Conservation (phyloP, 2,113 vertebrate genomes). For the Oreochromis niloticus region DNA sequence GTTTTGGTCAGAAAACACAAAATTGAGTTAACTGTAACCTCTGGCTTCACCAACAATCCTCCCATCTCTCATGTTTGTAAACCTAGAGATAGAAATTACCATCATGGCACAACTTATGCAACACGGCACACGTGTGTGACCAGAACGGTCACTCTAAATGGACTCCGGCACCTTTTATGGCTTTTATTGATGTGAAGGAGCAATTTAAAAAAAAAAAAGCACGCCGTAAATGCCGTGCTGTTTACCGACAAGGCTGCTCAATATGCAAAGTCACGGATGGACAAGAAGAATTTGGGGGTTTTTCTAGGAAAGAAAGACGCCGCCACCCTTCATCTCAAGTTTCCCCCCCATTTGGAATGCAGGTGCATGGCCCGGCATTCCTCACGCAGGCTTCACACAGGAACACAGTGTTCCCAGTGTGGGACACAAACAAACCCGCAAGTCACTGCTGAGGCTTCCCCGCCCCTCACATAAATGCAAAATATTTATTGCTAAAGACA, state of each 20-base stretch:
- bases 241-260: background rate
- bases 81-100: background rate
- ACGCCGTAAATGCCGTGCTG: background rate
- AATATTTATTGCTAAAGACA: background rate
- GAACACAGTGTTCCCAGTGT: slow-evolving; percentile 56
- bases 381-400: slow-evolving; percentile 27
- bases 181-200: background rate
- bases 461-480: background rate
- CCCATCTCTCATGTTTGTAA: slow-evolving; percentile 22
- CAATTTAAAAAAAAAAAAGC: background rate
- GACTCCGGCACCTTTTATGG: background rate
- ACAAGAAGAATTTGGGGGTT: background rate
- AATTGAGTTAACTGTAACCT: background rate
- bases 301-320: background rate
- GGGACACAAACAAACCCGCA: background rate
- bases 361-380: slow-evolving; percentile 58
- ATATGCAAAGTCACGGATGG: slow-evolving; percentile 8
- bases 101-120: slow-evolving; percentile 4
- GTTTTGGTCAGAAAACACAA: slow-evolving; percentile 7
- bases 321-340: background rate
- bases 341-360: slow-evolving; percentile 36
- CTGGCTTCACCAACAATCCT: background rate
- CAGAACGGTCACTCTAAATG: background rate
- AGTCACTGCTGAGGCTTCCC: background rate
- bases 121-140: background rate